These are phyloP conservation scores for Glossosoma conforme DNA, from an alignment of 1,140 invertebrate genomes.

Conservation along the genomic window DNA sequence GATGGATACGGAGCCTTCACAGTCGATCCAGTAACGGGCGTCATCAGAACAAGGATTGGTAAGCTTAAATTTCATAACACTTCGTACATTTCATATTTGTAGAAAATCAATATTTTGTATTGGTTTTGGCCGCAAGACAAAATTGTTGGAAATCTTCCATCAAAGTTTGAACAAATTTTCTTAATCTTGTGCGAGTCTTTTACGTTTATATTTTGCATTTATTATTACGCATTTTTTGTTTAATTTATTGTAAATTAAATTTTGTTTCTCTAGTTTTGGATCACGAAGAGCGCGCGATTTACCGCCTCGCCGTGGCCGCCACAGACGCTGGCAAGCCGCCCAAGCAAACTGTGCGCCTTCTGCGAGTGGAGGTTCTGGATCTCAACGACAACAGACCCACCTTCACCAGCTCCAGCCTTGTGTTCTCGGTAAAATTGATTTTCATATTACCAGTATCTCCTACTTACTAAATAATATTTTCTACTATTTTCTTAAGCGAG, in stretches of 20 bases:
- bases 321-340: conserved; percentile 80
- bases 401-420: conserved; percentile 83
- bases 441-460: background rate
- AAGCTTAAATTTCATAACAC: no score
- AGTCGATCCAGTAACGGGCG: conserved; percentile 79
- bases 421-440: conserved; percentile 67
- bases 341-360: conserved; percentile 69
- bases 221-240: background rate
- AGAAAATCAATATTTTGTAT: no score
- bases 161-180: no score
- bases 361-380: conserved; percentile 84
- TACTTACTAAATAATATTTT: no score
- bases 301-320: conserved; percentile 79
- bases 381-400: conserved; percentile 87
- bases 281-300: conserved; percentile 84
- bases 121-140: no score
- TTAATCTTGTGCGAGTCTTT: no score
- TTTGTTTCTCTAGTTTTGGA: conserved; percentile 61
- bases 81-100: no score
- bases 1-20: conserved; percentile 80
- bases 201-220: no score
- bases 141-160: no score
- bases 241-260: conserved; percentile 3
- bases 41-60: conserved; percentile 77
- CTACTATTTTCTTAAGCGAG: no score